These are phyloP conservation scores for Peromyscus leucopus DNA, from an alignment of 2,113 vertebrate genomes.

Conservation along the genomic window DNA sequence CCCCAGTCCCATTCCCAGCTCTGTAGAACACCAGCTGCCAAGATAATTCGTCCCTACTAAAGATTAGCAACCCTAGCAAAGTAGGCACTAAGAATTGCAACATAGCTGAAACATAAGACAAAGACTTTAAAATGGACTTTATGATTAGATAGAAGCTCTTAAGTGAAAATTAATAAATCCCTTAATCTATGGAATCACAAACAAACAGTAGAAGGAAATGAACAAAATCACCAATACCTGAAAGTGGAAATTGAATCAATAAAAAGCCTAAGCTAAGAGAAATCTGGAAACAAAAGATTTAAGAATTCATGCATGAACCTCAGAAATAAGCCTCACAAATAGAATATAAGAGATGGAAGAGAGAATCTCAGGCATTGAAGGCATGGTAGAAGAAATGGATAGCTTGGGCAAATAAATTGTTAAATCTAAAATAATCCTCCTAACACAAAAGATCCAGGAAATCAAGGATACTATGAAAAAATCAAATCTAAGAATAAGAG, in stretches of 20 bases:
- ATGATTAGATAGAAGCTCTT: neutral
- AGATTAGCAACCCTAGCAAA: neutral
- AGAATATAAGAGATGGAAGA: neutral
- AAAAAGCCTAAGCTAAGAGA: neutral
- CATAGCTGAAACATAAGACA: neutral
- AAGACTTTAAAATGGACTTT: neutral
- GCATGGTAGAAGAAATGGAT: neutral
- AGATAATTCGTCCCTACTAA: neutral
- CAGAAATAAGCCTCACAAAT: neutral
- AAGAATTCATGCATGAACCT: neutral
- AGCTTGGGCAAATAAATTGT: neutral
- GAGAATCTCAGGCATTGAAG: neutral
- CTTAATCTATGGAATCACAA: neutral
- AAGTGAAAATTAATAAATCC: neutral
- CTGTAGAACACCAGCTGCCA: neutral
- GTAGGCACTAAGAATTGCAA: neutral
- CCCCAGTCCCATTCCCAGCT: neutral
- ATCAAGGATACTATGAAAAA: neutral
- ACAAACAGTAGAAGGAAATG: neutral
- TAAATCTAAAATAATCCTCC: neutral
- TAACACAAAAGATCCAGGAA: neutral
- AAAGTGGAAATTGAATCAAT: neutral
- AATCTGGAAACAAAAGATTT: neutral
- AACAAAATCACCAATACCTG: neutral
- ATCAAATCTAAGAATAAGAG: neutral